Evolutionary conservation across 2,888 invertebrate genomes (phyloP).

Genomic region (Drosophila ezoana): DNA sequence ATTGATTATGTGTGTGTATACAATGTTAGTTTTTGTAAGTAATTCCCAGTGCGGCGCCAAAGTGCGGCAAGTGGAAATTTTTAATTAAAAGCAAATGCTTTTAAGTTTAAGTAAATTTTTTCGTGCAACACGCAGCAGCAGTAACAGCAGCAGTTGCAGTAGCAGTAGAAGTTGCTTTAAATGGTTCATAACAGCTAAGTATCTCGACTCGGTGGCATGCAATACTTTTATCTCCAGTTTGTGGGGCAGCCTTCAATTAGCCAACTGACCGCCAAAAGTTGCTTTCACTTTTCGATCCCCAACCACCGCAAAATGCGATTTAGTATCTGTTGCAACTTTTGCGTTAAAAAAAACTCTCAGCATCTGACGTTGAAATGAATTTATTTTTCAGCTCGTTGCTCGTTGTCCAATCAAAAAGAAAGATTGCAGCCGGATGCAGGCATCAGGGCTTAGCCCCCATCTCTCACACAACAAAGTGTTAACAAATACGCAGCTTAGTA

Average conservation of each 20-base stretch:
- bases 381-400: slow-evolving; percentile 24
- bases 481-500: slow-evolving; percentile 55
- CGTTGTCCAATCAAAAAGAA: slow-evolving; percentile 51
- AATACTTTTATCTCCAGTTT: slow-evolving; percentile 29
- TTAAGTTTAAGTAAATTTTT: slow-evolving; percentile 66
- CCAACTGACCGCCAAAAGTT: slow-evolving; percentile 73
- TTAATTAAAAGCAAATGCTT: slow-evolving; percentile 80
- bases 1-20: slow-evolving; percentile 68
- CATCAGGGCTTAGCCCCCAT: background rate
- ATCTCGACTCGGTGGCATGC: slow-evolving; percentile 21
- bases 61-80: slow-evolving; percentile 73
- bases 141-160: background rate
- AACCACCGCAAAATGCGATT: slow-evolving; percentile 12
- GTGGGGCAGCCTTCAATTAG: slow-evolving; percentile 66
- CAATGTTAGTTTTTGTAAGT: slow-evolving; percentile 66
- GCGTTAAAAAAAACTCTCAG: slow-evolving; percentile 7
- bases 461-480: slow-evolving; percentile 22
- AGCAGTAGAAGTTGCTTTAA: slow-evolving; percentile 40
- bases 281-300: slow-evolving; percentile 51
- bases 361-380: slow-evolving; percentile 33
- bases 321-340: slow-evolving; percentile 31
- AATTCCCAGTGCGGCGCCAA: slow-evolving; percentile 62
- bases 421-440: slow-evolving; percentile 46
- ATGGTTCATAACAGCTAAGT: slow-evolving; percentile 18
- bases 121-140: slow-evolving; percentile 19